Conservation (phyloP, 2,888 invertebrate species). For the Megalurothrips usitatus region DNA sequence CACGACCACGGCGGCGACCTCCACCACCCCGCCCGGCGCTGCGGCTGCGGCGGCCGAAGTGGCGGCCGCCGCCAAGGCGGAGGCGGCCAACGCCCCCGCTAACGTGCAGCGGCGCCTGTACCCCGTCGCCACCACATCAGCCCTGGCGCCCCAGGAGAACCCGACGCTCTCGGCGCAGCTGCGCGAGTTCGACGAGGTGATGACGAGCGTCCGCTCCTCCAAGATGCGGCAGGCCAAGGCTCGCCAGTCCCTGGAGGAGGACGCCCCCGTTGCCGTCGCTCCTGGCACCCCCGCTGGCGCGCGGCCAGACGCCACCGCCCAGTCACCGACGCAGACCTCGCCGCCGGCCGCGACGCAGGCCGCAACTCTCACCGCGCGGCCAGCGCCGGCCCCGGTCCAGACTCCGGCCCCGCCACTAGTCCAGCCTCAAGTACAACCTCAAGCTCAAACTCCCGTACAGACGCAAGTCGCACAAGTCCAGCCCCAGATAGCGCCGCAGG, state of each 20-base stretch:
- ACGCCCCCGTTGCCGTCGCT: not conserved
- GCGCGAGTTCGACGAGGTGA: conserved; percentile 11
- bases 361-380: not conserved
- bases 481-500: too few species aligned
- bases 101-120: not conserved
- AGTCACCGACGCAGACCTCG: not conserved
- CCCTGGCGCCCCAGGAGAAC: not conserved
- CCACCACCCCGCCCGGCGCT: not conserved
- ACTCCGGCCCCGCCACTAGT: not conserved
- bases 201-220: not conserved
- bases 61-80: not conserved
- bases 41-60: not conserved
- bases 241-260: not conserved
- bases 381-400: not conserved
- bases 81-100: not conserved
- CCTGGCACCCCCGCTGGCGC: not conserved
- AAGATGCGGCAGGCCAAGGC: not conserved
- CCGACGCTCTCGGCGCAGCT: not conserved
- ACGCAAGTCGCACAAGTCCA: too few species aligned
- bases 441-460: too few species aligned
- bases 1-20: not conserved
- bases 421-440: too few species aligned
- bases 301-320: not conserved
- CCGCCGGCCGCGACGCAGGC: not conserved
- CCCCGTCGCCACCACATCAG: not conserved